These are phyloP conservation scores for Buceros bicornis DNA, from an alignment of 2,797 vertebrate genomes.

Conservation along the genomic window DNA sequence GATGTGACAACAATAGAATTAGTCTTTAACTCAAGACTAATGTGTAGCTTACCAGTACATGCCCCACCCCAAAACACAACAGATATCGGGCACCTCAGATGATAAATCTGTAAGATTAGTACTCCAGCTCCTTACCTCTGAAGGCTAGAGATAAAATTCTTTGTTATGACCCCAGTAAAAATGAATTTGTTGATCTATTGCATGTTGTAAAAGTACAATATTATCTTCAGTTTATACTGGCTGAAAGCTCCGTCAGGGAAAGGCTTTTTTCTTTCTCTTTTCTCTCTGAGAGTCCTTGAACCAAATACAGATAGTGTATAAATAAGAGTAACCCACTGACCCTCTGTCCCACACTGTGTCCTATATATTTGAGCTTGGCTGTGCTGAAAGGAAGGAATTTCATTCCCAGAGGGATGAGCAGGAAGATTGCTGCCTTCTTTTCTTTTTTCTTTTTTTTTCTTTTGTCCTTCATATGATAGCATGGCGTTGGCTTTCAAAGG, in stretches of 20 bases:
- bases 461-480: slow-evolving; percentile 27
- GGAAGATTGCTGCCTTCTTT: not conserved
- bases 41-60: no score
- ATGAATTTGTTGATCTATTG: slow-evolving; percentile 49
- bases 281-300: slow-evolving; percentile 59
- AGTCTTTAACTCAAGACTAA: not conserved
- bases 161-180: slow-evolving; percentile 53
- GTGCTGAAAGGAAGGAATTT: slow-evolving; percentile 37
- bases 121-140: not conserved
- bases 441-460: not conserved
- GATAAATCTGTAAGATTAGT: not conserved
- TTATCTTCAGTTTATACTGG: slow-evolving; percentile 3
- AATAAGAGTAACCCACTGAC: slow-evolving; percentile 66
- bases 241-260: slow-evolving; percentile 15
- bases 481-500: not conserved
- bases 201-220: slow-evolving; percentile 40
- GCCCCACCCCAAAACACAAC: not conserved
- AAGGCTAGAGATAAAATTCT: slow-evolving; percentile 23
- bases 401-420: not conserved
- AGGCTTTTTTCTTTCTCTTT: slow-evolving; percentile 29
- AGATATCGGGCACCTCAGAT: not conserved
- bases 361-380: slow-evolving; percentile 59
- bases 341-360: slow-evolving; percentile 51
- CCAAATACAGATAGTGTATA: slow-evolving; percentile 56
- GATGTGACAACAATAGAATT: not conserved